Conservation (phyloP, 2,797 vertebrate genomes). For the Channallabes apus region DNA sequence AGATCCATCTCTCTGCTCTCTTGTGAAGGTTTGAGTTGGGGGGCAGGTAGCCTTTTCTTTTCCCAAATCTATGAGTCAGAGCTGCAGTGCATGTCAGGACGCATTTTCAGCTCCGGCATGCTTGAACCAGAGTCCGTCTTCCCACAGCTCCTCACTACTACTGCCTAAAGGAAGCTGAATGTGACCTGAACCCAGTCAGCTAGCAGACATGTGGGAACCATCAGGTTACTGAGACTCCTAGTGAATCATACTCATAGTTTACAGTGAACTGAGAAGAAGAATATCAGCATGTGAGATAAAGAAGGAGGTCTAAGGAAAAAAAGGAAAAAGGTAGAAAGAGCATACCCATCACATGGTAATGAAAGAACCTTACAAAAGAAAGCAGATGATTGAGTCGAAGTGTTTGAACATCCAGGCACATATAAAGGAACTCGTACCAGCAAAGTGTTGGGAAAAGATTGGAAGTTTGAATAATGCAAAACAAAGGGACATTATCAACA, state of each 20-base stretch:
- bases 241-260: conserved; percentile 47
- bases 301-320: not conserved
- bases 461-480: not conserved
- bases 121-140: conserved; percentile 35
- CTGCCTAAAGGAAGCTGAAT: conserved; percentile 21
- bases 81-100: conserved; percentile 42
- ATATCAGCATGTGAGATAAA: conserved; percentile 16
- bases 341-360: not conserved
- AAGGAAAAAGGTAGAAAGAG: not conserved
- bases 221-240: conserved; percentile 19
- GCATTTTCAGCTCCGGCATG: conserved; percentile 34
- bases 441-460: not conserved
- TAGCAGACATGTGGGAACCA: conserved; percentile 25
- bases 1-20: conserved; percentile 21
- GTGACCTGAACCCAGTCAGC: conserved; percentile 30
- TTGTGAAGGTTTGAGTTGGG: conserved; percentile 16
- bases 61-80: conserved; percentile 42
- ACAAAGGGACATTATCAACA: no score
- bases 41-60: conserved; percentile 31
- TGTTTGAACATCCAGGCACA: not conserved
- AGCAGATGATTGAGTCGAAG: not conserved
- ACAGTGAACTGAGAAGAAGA: conserved; percentile 22
- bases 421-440: not conserved
- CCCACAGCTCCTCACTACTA: conserved; percentile 34
- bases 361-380: not conserved